Evolutionary conservation across 2,888 invertebrate species (phyloP).

Genomic region (Trissolcus brochymenae): DNA sequence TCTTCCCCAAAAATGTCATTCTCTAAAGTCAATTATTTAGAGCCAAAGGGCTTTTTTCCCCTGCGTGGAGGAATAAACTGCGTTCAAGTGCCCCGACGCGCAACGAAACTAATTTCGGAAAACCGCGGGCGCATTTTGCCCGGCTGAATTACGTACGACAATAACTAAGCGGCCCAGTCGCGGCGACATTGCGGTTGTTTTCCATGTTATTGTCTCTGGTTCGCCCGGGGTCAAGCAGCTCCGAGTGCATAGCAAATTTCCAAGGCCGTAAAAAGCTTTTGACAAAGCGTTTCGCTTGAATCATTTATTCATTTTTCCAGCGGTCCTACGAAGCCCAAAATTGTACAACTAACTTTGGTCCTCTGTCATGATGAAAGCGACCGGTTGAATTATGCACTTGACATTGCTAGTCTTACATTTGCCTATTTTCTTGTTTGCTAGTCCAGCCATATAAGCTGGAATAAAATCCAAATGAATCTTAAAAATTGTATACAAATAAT

Average conservation of each 20-base stretch:
- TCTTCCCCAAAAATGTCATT: neutral
- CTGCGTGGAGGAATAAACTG: slow-evolving; percentile 6
- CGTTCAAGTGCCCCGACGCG: slow-evolving; percentile 23
- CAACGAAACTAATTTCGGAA: slow-evolving; percentile 69
- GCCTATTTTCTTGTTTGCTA: neutral
- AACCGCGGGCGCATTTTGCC: slow-evolving; percentile 63
- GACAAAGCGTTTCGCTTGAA: slow-evolving; percentile 29
- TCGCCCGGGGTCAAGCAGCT: slow-evolving; percentile 59
- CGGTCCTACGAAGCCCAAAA: slow-evolving; percentile 16
- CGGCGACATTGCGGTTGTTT: slow-evolving; percentile 33
- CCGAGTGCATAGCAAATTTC: slow-evolving; percentile 56
- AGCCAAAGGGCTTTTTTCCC: neutral
- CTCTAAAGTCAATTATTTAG: neutral
- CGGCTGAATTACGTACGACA: slow-evolving; percentile 64
- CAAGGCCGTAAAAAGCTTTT: slow-evolving; percentile 53
- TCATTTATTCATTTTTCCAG: slow-evolving; percentile 40
- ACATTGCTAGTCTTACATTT: neutral
- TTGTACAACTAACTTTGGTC: slow-evolving; percentile 17
- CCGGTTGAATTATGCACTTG: slow-evolving; percentile 13
- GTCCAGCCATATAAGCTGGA: neutral
- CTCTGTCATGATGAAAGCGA: slow-evolving; percentile 5
- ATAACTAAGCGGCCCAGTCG: slow-evolving; percentile 45
- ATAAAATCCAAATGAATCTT: no score
- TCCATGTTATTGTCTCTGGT: slow-evolving; percentile 60
- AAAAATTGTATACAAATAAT: no score